Base-by-base conservation (phyloP, 2,888 invertebrate genomes). In the Drosophila suboccidentalis region DNA sequence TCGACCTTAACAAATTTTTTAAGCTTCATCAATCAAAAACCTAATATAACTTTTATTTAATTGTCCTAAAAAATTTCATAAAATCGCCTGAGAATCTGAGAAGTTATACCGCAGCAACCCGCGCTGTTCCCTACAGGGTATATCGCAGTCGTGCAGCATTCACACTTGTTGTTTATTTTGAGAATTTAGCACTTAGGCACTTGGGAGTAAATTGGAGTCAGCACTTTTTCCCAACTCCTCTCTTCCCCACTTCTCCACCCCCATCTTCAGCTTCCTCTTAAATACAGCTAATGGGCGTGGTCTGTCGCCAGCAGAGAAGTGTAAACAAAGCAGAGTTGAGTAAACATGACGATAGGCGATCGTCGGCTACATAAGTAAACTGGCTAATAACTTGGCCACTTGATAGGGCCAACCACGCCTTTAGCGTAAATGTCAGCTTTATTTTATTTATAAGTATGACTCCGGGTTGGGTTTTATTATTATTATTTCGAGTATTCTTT, bases 381-480 rank as follows among this genome's bases (percentile, higher is more conserved):
- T 41, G n/a, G 53, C 22, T 32, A 55, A 74, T 73, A 55, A 60
- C 29, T 49, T 59, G 41, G 63, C 57, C 74, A 69, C 57, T 64
- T 73, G 77, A 71, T 66, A 76, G 78, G n/a, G 53, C 74, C 53
- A 29, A 32, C 34, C 67, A 71, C 67, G 72, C 67, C 67, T 39
- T 39, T 44, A 60, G 62, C 62, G 17, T 60, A 54, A 75, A 63
- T 72, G 75, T 62, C 79, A 66, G 75, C 69, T 59, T 62, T 65
- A 62, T 54, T 60, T 59, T 38, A 50, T 55, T 38, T 59, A 67
- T 41, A 22, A 4, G 22, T 3, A 49, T 61, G 44, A 32, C 32
- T 46, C 3, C 4, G 46, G 10, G 32, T 38, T 47, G 55, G 13
- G 34, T 62, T 61, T 44, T 43, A 51, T 58, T 58, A 29, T 34